Evolutionary conservation across 2,888 invertebrate species (phyloP), one percentile per base, ranked within the genome.

Genomic region (Mimas tiliae): DNA sequence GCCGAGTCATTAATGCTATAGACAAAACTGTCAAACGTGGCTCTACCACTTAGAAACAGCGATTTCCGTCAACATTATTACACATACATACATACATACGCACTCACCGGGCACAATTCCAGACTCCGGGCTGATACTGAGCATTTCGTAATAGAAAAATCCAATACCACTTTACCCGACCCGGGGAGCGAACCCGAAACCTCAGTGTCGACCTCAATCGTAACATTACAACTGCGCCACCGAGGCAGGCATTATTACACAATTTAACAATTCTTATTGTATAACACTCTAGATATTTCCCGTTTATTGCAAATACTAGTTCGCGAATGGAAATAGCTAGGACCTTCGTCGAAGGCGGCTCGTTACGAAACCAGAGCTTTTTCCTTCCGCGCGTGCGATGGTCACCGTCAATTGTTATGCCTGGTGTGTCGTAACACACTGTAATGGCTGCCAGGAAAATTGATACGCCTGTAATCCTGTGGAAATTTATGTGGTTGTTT

Each of bases 301-400:
- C 14, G 0, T 55, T 58, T 58, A 42, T 58, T 58, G 58, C 58
- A 19, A 16, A 58, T 58, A 1, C 6, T 58, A 58, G 38, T 38
- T 58, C 19, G 16, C 16, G 58, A 55, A n/a, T 42, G 19, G 58
- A 58, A 58, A 58, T 42, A 42, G 19, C 38, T 19, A 12, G 42
- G 19, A 58, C 58, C 58, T 58, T 58, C 58, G 42, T 63, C 47
- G 72, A 38, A 52, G 52, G 52, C 52, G 33, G 52, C 52, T 33
- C 58, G 38, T 87, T 86, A 85, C 83, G 81, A 88, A 84, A 85
- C 81, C 62, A 62, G 70, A 70, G 72, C 72, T 77, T 90, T 88
- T 90, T 90, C 90, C 90, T 90, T 87, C 87, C 88, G 81, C 75
- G 78, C 72, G 76, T 74, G 74, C 71, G 67, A 67, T 67, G 68